Conservation (phyloP, 1,140 invertebrate genomes). For the Heliothis virescens region DNA sequence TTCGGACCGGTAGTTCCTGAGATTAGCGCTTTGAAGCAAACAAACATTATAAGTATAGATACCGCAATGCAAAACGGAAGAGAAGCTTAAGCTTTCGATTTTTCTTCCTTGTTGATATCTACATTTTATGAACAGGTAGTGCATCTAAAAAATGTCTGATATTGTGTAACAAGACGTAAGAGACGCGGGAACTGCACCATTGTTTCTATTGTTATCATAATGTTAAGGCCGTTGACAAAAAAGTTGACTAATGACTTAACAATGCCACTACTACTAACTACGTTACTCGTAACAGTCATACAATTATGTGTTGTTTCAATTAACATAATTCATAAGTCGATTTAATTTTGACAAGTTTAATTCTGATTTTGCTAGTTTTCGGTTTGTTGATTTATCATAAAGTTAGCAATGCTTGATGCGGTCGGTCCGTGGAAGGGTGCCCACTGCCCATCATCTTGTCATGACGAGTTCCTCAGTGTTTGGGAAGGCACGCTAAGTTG, state of each 20-base stretch:
- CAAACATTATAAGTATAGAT: neutral
- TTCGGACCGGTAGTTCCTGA: too few species aligned
- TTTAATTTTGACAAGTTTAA: neutral
- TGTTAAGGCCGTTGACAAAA: conserved; percentile 79
- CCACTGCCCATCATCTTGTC: too few species aligned
- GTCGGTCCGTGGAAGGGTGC: too few species aligned
- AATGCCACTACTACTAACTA: conserved; percentile 26
- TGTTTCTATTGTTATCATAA: conserved; percentile 78
- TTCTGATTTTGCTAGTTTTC: neutral
- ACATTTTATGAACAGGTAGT: conserved; percentile 58
- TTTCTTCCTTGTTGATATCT: conserved; percentile 63
- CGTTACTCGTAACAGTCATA: conserved; percentile 11
- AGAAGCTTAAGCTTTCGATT: conserved; percentile 59
- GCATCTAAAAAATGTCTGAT: conserved; percentile 69
- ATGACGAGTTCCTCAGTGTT: too few species aligned
- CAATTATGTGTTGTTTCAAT: conserved; percentile 14
- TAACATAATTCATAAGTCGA: neutral
- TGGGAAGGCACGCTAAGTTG: too few species aligned
- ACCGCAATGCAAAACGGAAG: conserved; percentile 55
- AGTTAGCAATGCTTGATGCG: too few species aligned
- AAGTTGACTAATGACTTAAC: conserved; percentile 50
- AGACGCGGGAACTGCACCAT: conserved; percentile 77
- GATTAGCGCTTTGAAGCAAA: too few species aligned
- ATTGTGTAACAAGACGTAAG: conserved; percentile 81
- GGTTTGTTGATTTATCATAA: too few species aligned